Evolutionary conservation across 1,140 invertebrate genomes (phyloP).

Genomic region (Aphaenogaster ashmeadi): DNA sequence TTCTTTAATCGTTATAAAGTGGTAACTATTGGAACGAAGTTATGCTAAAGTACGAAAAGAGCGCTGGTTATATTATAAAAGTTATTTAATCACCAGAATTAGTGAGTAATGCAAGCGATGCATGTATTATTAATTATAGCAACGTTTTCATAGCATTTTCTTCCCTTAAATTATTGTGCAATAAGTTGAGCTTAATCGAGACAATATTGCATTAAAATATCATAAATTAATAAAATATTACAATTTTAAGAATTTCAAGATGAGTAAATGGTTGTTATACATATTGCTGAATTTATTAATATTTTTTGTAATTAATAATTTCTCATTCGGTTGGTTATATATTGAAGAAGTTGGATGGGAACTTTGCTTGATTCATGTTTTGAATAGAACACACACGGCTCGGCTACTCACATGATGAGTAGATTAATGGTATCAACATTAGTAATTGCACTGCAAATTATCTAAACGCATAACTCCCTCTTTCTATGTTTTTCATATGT

Average conservation of each 20-base stretch:
- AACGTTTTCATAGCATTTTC: not conserved
- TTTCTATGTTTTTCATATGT: constrained; percentile 63
- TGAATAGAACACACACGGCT: constrained; percentile 37
- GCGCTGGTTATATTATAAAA: not conserved
- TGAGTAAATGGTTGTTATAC: not conserved
- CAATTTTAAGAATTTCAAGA: not conserved
- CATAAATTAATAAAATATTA: not conserved
- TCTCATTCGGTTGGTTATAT: not conserved
- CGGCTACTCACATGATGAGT: constrained; percentile 60
- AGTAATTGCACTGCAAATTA: constrained; percentile 66
- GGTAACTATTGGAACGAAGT: not conserved
- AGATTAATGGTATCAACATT: constrained; percentile 73
- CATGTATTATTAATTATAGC: constrained; percentile 37
- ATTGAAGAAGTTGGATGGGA: not conserved
- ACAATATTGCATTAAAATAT: constrained; percentile 5
- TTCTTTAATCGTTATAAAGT: not conserved
- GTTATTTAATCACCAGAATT: constrained; percentile 47
- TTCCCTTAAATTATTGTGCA: not conserved
- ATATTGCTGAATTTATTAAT: not conserved
- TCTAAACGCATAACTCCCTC: constrained; percentile 24
- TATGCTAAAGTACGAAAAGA: not conserved
- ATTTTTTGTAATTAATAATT: constrained; percentile 21
- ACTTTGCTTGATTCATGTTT: constrained; percentile 37
- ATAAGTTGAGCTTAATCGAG: not conserved
- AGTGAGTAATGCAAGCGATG: not conserved